Conservation (phyloP, 2,888 invertebrate species). For the Sipha maydis region DNA sequence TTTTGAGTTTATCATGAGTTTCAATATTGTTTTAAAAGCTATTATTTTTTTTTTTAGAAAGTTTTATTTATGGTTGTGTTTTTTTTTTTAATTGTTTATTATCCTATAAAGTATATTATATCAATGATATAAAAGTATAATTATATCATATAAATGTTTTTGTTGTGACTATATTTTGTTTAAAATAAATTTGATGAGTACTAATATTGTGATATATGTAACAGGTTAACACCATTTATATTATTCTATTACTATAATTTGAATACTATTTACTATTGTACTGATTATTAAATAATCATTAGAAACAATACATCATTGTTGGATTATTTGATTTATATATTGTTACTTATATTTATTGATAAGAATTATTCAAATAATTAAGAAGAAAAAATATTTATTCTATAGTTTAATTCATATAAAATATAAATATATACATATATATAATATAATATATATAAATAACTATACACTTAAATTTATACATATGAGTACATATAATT, state of each 20-base stretch:
- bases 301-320: neutral
- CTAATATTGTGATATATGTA: neutral
- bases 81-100: neutral
- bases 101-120: neutral
- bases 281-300: neutral
- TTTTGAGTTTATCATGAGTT: neutral
- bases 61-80: slow-evolving; percentile 29
- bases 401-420: too few species aligned
- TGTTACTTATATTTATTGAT: too few species aligned
- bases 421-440: too few species aligned
- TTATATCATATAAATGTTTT: neutral
- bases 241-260: neutral
- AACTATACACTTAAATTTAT: too few species aligned
- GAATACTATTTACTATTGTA: neutral
- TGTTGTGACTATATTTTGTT: neutral
- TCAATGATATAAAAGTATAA: neutral
- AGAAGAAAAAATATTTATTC: too few species aligned
- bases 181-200: neutral
- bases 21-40: neutral
- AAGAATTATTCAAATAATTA: too few species aligned
- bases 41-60: neutral
- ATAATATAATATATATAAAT: too few species aligned
- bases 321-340: neutral
- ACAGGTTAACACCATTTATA: neutral
- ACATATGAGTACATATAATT: too few species aligned